Conservation (phyloP, 2,888 invertebrate species). For the Metellina segmentata region DNA sequence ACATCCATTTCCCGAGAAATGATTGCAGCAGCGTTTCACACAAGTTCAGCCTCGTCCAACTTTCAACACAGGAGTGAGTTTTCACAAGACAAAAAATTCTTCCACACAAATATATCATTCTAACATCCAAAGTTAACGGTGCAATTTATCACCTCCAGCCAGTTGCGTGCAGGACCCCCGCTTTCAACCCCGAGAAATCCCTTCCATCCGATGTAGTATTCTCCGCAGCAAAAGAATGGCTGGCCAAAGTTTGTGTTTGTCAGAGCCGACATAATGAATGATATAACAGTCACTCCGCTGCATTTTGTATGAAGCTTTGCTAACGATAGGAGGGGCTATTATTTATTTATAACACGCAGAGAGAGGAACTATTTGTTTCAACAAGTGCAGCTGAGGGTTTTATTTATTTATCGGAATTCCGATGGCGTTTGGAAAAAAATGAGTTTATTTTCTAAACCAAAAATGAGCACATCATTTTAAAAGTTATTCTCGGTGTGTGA, state of each 20-base stretch:
- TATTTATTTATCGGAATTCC: constrained; percentile 32
- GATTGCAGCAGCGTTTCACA: neutral
- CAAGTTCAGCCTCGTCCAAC: too few species aligned
- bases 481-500: neutral
- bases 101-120: constrained; percentile 13
- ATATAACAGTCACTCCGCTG: constrained; percentile 52
- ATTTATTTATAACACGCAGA: constrained; percentile 61
- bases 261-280: constrained; percentile 57
- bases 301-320: constrained; percentile 40
- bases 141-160: constrained; percentile 21
- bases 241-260: constrained; percentile 47
- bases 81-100: neutral
- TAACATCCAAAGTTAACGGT: constrained; percentile 23
- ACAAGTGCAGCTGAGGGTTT: constrained; percentile 29
- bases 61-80: neutral
- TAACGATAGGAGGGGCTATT: constrained; percentile 33
- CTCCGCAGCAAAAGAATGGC: constrained; percentile 16
- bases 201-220: constrained; percentile 27
- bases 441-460: neutral
- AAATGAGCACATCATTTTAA: constrained; percentile 5
- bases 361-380: constrained; percentile 37
- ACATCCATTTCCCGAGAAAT: too few species aligned
- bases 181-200: constrained; percentile 40
- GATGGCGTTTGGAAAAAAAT: neutral
- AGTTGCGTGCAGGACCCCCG: constrained; percentile 30